These are phyloP conservation scores for Anastrepha ludens DNA, from an alignment of 1,140 invertebrate genomes.

Conservation along the genomic window DNA sequence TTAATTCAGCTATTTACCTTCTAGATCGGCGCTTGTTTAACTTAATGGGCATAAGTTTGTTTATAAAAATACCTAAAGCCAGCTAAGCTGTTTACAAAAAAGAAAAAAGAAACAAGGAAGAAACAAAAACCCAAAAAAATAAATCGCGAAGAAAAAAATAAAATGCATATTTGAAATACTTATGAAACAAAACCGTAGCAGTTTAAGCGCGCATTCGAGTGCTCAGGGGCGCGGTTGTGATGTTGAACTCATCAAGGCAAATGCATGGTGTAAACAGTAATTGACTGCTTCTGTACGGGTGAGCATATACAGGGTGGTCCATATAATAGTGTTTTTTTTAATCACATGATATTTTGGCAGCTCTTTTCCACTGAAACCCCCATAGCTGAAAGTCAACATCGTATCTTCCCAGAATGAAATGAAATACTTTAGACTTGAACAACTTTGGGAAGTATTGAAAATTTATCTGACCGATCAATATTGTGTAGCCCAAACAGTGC, in stretches of 20 bases:
- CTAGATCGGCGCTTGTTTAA: not conserved
- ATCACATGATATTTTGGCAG: no score
- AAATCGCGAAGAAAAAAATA: not conserved
- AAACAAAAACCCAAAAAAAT: not conserved
- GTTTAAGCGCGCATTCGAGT: not conserved
- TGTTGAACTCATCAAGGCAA: constrained; percentile 37
- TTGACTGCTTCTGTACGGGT: no score
- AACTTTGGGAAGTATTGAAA: no score
- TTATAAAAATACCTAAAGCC: not conserved
- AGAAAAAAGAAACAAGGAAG: not conserved
- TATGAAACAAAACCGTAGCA: no score
- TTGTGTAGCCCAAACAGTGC: no score
- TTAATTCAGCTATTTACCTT: constrained; percentile 36
- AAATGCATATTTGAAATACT: not conserved
- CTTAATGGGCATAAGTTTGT: not conserved
- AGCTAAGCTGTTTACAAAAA: not conserved
- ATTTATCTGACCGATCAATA: no score
- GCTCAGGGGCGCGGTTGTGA: not conserved
- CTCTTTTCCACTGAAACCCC: no score
- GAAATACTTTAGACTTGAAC: no score
- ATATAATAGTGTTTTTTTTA: no score
- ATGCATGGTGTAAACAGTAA: not conserved
- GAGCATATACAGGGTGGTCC: no score
- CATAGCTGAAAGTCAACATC: no score
- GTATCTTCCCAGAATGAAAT: no score